Base-by-base conservation (phyloP, 2,888 invertebrate genomes). In the Alsophila aescularia region DNA sequence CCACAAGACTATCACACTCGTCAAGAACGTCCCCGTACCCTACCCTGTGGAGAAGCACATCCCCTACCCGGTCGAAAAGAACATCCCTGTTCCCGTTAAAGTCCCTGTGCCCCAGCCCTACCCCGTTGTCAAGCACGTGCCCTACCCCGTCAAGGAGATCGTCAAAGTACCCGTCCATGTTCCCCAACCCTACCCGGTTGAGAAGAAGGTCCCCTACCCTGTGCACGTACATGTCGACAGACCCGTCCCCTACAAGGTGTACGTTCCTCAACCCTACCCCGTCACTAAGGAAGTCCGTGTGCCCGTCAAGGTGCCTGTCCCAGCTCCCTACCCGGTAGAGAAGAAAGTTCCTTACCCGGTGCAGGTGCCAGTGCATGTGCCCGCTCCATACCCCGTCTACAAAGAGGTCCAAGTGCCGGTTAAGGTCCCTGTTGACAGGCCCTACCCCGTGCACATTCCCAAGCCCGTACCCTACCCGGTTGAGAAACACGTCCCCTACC, bases 1-100 rank as follows among this genome's bases (percentile, higher is more conserved):
- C 14, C 93, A 94, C 72, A 95, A 95, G 75, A 94, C 94, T 39
- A 80, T 95, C 62, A 96, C 96, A 9, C 93, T 96, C 21, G 93
- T 95, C 65, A 96, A 95, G 86, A 95, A 94, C 63, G 93, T 96
- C 42, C 93, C 95, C 27, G 93, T 93, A 37, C 95, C 95, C 37
- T 95, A 95, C 77, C 95, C 94, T 49, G 96, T 96, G 52, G 95
- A 95, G 72, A 95, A 94, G 67, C 94, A 93, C 69, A 92, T 95
- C 50, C 95, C 94, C 42, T 92, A 93, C 69, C 95, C 95, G 1
- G 95, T 94, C 9, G 93, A 93, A 66, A 94, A 93, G 74, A 92
- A 93, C 40, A 77, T 95, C n/a, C 94, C 92, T 13, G 89, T 90
- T 64, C 93, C 94, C 52, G 90, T 93, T 12, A 93, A 94, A 75